Conservation (phyloP, 30 jellyfish, hydroid and myxozoan genomes). For the Aurelia sp. region DNA sequence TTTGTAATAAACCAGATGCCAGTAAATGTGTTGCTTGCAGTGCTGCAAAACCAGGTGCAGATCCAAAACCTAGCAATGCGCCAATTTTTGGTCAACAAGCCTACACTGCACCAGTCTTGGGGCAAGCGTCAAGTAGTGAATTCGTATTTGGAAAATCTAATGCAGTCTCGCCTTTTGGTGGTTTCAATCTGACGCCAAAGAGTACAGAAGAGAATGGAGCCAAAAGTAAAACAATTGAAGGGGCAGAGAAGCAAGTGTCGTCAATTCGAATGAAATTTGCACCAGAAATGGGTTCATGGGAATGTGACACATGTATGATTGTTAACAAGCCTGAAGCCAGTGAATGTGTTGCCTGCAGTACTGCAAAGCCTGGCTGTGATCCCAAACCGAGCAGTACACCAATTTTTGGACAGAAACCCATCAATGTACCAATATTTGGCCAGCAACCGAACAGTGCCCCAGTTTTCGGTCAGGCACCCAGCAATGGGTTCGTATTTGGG, state of each 20-base stretch:
- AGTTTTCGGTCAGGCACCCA: too few species aligned
- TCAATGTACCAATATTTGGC: too few species aligned
- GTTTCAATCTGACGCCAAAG: conserved; percentile 48
- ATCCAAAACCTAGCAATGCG: background rate
- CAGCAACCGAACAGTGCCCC: too few species aligned
- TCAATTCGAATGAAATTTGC: conserved; percentile 14
- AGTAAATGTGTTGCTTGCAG: conserved; percentile 72
- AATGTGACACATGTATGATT: conserved; percentile 76
- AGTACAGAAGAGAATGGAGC: conserved; percentile 1
- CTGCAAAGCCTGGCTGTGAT: conserved; percentile 29
- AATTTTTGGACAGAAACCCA: too few species aligned
- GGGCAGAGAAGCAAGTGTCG: background rate
- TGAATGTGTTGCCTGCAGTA: conserved; percentile 72
- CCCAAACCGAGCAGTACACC: background rate
- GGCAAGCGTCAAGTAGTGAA: background rate
- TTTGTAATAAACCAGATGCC: conserved; percentile 18
- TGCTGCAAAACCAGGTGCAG: conserved; percentile 21
- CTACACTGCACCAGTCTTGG: background rate
- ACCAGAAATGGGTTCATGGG: conserved; percentile 60
- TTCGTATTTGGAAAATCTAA: conserved; percentile 36
- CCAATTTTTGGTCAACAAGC: background rate
- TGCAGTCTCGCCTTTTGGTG: conserved; percentile 73
- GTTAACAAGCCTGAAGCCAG: conserved; percentile 26
- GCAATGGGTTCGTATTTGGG: too few species aligned
- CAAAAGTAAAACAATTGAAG: background rate